Conservation (phyloP, 2,113 vertebrate genomes). For the Eulemur rufifrons region DNA sequence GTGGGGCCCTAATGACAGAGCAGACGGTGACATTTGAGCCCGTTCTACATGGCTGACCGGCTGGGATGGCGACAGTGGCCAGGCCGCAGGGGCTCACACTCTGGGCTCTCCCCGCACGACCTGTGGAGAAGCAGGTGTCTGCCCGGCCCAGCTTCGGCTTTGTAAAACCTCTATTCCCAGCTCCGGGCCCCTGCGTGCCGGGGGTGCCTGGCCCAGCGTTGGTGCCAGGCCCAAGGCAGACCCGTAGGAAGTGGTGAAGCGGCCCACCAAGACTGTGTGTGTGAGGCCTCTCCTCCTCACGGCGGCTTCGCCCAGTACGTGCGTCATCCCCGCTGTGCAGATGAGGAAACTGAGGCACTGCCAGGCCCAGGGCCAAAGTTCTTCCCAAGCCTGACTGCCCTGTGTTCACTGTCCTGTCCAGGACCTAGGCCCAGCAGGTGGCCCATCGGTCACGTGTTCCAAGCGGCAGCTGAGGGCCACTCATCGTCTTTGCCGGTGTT, state of each 20-base stretch:
- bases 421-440: not conserved
- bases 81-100: not conserved
- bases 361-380: not conserved
- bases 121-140: slow-evolving; percentile 67
- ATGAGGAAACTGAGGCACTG: not conserved
- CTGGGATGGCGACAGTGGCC: slow-evolving; percentile 40
- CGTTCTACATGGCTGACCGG: slow-evolving; percentile 55
- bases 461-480: not conserved
- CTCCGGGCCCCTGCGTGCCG: not conserved
- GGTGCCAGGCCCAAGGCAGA: not conserved
- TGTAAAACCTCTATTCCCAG: not conserved
- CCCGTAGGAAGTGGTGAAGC: fast-evolving
- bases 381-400: not conserved
- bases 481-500: not conserved
- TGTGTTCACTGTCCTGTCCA: not conserved
- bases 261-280: too few relatives aligned
- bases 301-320: not conserved
- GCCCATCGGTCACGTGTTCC: not conserved
- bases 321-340: not conserved
- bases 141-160: slow-evolving; percentile 57
- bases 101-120: slow-evolving; percentile 69
- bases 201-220: too few relatives aligned
- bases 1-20: slow-evolving; percentile 70
- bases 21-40: slow-evolving; percentile 74
- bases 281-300: not conserved